A percentile compares a stretch with the other conserved stretches of the same genome.
Evolutionary conservation across 2,113 vertebrate genomes (phyloP).

Genomic region (Semnornis frantzii): DNA sequence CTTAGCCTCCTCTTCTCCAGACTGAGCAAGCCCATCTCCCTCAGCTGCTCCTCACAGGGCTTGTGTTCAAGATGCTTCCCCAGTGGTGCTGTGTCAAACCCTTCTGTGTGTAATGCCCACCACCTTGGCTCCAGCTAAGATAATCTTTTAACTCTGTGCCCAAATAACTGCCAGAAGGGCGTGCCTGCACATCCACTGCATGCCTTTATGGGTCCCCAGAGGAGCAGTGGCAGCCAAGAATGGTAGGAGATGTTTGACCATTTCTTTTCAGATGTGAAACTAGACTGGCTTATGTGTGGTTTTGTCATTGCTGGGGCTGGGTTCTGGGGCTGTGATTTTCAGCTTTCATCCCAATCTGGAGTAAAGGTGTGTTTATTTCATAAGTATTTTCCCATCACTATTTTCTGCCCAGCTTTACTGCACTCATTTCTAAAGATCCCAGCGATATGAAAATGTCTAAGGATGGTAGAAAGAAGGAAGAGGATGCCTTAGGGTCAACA

Average conservation of each 20-base stretch:
- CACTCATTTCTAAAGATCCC: neutral
- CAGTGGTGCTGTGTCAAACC: neutral
- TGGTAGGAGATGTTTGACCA: neutral
- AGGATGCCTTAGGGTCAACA: neutral
- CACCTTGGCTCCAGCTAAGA: neutral
- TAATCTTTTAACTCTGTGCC: neutral
- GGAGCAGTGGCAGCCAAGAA: neutral
- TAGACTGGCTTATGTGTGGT: neutral
- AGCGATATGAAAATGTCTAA: accelerated
- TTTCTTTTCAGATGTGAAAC: neutral
- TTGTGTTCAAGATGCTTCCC: too few relatives aligned
- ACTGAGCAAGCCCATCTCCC: too few relatives aligned
- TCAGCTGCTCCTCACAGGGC: too few relatives aligned
- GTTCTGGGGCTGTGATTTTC: neutral
- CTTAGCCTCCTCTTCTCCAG: too few relatives aligned
- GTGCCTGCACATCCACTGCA: accelerated
- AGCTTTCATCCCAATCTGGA: neutral
- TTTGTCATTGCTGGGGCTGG: neutral
- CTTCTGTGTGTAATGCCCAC: neutral
- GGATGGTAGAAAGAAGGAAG: neutral
- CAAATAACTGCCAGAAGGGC: accelerated
- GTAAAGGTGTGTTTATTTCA: neutral
- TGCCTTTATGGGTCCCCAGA: neutral
- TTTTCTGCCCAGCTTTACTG: neutral
- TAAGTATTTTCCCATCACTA: neutral